A percentile compares a stretch with the other conserved stretches of the same genome.
Conservation (phyloP, 2,113 vertebrate species). For the Elachura formosa region DNA sequence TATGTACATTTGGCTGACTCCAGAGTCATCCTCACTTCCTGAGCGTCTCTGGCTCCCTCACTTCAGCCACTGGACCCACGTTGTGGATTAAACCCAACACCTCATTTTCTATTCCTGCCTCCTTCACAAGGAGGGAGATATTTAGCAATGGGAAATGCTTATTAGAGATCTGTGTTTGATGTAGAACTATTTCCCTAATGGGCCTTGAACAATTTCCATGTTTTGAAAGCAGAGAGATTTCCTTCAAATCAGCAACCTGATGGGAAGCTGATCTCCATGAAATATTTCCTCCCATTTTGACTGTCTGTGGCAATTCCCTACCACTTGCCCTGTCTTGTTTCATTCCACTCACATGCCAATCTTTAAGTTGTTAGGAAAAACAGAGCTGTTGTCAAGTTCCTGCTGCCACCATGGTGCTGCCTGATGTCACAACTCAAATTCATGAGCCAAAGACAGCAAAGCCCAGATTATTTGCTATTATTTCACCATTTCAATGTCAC, state of each 20-base stretch:
- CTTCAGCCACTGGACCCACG: not conserved
- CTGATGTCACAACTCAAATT: not conserved
- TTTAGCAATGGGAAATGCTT: constrained; percentile 1
- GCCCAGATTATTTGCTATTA: not conserved
- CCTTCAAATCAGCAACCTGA: not conserved
- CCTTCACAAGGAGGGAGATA: not conserved
- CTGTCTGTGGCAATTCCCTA: not conserved
- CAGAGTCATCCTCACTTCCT: not conserved
- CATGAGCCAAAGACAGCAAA: not conserved
- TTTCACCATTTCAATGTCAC: not conserved
- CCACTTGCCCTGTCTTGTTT: not conserved
- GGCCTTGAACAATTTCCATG: constrained; percentile 52
- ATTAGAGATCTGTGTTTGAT: constrained; percentile 29
- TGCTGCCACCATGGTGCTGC: not conserved
- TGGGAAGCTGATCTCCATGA: constrained; percentile 18
- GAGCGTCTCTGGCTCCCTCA: not conserved
- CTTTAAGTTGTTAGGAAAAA: not conserved
- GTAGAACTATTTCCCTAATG: constrained; percentile 45
- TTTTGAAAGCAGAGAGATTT: constrained; percentile 28
- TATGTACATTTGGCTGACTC: not conserved
- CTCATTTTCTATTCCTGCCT: constrained; percentile 20
- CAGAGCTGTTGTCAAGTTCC: not conserved
- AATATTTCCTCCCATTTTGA: constrained; percentile 23
- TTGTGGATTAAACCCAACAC: not conserved
- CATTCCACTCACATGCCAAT: fast-evolving